These are phyloP conservation scores for Tetramorium bicarinatum DNA, from an alignment of 2,888 invertebrate genomes.

Conservation along the genomic window DNA sequence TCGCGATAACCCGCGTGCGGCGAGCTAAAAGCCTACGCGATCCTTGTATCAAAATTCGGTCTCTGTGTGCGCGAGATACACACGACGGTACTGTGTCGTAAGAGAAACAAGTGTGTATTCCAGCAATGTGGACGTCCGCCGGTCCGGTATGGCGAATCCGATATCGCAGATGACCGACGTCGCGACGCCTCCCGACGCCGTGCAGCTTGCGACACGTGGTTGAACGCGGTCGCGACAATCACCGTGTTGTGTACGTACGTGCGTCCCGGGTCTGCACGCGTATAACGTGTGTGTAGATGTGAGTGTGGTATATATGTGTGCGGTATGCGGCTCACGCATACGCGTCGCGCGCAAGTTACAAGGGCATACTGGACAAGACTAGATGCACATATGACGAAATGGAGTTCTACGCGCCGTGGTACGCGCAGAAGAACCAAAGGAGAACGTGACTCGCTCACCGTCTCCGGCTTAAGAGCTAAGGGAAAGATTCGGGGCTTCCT, in stretches of 20 bases:
- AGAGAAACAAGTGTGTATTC: conserved; percentile 19
- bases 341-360: conserved; percentile 71
- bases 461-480: conserved; percentile 63
- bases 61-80: conserved; percentile 4
- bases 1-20: conserved; percentile 29
- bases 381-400: conserved; percentile 82
- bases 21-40: conserved; percentile 2
- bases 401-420: conserved; percentile 52
- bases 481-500: conserved; percentile 48
- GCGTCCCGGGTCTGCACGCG: conserved; percentile 9
- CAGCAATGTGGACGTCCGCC: not conserved
- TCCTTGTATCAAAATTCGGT: conserved; percentile 11
- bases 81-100: conserved; percentile 2
- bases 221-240: conserved; percentile 14
- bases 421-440: conserved; percentile 31
- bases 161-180: conserved; percentile 19
- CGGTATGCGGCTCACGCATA: conserved; percentile 54
- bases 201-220: conserved; percentile 19
- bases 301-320: conserved; percentile 26
- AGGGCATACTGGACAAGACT: conserved; percentile 82
- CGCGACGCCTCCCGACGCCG: conserved; percentile 27
- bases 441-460: conserved; percentile 57
- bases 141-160: not conserved
- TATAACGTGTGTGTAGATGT: not conserved
- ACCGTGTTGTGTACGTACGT: conserved; percentile 14